phyloP scores from a whole-genome alignment of 2,888 invertebrate species.

The Limnephilus marmoratus region DNA sequence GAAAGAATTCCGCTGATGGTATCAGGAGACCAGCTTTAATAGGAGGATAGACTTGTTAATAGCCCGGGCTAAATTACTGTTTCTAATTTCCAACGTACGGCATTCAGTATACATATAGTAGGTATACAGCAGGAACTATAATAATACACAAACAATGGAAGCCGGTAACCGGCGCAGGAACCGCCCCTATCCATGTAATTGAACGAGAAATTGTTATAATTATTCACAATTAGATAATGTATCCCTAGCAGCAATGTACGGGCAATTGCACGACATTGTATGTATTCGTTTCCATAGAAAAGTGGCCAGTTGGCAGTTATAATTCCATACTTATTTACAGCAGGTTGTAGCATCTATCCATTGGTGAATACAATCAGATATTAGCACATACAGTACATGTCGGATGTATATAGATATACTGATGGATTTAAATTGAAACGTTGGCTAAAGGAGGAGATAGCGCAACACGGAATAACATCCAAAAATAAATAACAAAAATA shows the following conservation, averaged over 20 bases:
- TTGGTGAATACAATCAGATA: not conserved
- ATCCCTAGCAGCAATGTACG: conserved; percentile 33
- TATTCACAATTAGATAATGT: conserved; percentile 64
- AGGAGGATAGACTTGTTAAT: conserved; percentile 39
- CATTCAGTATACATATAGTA: not conserved
- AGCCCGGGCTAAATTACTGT: conserved; percentile 41
- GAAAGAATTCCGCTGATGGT: conserved; percentile 26
- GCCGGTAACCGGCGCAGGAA: conserved; percentile 47
- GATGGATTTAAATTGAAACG: too few species aligned
- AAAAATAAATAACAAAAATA: too few species aligned
- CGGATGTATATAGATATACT: not conserved
- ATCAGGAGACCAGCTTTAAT: conserved; percentile 37
- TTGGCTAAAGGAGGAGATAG: too few species aligned
- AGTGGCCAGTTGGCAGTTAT: not conserved
- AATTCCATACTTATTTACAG: not conserved
- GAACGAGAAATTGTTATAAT: conserved; percentile 65
- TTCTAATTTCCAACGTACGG: conserved; percentile 3
- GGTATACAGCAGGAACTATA: not conserved
- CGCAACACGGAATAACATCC: too few species aligned
- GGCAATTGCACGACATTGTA: conserved; percentile 47
- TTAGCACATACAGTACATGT: not conserved
- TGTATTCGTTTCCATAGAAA: conserved; percentile 14
- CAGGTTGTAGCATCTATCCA: not conserved
- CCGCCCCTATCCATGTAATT: conserved; percentile 65
- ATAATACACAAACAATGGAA: conserved; percentile 59